A percentile compares a stretch with the other conserved stretches of the same genome.
Evolutionary conservation across 2,797 vertebrate genomes (phyloP).

Genomic region (Anguilla megastoma): DNA sequence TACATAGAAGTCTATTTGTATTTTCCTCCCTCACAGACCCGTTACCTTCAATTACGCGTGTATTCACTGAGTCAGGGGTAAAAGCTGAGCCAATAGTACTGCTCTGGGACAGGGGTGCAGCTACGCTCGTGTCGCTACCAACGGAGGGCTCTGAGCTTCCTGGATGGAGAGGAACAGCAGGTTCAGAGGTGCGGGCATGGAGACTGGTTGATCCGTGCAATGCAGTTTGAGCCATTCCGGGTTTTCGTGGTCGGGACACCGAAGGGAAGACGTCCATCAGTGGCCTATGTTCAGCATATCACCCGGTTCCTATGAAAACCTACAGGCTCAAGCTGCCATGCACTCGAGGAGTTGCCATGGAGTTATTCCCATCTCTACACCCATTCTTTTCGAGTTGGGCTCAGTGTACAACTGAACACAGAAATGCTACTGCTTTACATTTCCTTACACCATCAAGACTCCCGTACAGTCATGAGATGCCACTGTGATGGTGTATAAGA

Average conservation of each 20-base stretch:
- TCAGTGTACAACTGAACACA: background rate
- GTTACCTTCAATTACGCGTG: slow-evolving; percentile 81
- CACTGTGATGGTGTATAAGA: background rate
- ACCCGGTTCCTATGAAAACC: background rate
- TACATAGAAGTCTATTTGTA: background rate
- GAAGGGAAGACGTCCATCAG: background rate
- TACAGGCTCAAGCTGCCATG: background rate
- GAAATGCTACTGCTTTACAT: background rate
- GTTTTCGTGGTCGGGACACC: background rate
- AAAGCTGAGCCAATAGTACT: slow-evolving; percentile 72
- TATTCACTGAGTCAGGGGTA: slow-evolving; percentile 75
- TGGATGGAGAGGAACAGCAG: slow-evolving; percentile 61
- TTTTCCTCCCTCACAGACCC: background rate
- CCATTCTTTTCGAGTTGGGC: background rate
- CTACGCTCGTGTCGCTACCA: slow-evolving; percentile 71
- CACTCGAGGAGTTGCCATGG: background rate
- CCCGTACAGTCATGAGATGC: background rate
- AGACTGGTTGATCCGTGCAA: background rate
- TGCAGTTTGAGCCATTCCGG: background rate
- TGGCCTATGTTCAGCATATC: background rate
- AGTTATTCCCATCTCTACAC: background rate
- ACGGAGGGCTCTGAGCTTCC: slow-evolving; percentile 79
- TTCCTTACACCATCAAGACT: background rate
- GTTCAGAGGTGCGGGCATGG: slow-evolving; percentile 34
- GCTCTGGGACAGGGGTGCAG: slow-evolving; percentile 71